Evolutionary conservation across 30 jellyfish, hydroid and myxozoan species (phyloP).

Genomic region (Hydractinia echinata): DNA sequence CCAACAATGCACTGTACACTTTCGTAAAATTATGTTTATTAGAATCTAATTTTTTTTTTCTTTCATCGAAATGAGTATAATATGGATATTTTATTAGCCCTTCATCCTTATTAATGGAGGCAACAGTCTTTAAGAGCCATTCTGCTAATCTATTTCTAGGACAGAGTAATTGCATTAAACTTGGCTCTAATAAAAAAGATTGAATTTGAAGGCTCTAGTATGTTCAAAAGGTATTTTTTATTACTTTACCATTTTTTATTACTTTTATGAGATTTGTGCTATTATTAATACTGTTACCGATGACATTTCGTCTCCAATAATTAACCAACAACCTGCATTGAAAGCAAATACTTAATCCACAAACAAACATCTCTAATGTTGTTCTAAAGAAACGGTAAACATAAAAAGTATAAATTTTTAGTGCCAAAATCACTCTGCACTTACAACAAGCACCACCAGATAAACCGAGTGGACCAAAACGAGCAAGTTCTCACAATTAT

Average conservation of each 20-base stretch:
- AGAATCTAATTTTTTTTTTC: too few species aligned
- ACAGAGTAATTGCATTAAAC: conserved; percentile 51
- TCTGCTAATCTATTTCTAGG: conserved; percentile 32
- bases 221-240: conserved; percentile 54
- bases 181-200: conserved; percentile 43
- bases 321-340: too few species aligned
- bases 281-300: neutral
- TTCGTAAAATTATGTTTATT: too few species aligned
- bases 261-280: neutral
- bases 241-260: neutral
- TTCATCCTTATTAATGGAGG: neutral
- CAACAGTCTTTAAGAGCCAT: neutral
- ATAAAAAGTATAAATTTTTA: neutral
- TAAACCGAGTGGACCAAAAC: conserved; percentile 78
- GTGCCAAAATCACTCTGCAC: conserved; percentile 64
- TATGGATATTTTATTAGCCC: too few species aligned
- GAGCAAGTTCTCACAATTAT: conserved; percentile 44
- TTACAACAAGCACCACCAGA: conserved; percentile 46
- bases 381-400: too few species aligned
- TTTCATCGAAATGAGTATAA: too few species aligned
- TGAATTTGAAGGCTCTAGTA: conserved; percentile 59
- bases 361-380: too few species aligned
- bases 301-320: neutral
- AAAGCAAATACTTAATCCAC: too few species aligned
- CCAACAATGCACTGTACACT: too few species aligned